phyloP scores from a whole-genome alignment of 1,140 invertebrate genomes.

The Saccostrea echinata region DNA sequence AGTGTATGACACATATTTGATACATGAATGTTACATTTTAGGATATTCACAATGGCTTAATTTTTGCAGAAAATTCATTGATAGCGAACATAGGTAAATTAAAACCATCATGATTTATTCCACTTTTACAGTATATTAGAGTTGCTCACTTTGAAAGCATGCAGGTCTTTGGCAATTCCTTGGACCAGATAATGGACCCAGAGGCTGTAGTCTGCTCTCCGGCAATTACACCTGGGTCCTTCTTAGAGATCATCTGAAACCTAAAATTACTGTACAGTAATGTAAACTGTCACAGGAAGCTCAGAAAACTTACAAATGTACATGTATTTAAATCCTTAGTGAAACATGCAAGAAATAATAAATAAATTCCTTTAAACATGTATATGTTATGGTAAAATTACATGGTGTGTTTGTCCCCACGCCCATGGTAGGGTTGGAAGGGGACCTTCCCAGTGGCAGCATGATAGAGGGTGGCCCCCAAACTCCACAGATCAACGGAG shows the following conservation, averaged over 20 bases:
- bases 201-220: slow-evolving; percentile 93
- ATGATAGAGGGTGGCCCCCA: slow-evolving; percentile 97
- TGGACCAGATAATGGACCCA: slow-evolving; percentile 94
- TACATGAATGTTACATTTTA: no score
- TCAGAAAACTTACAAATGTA: no score
- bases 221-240: slow-evolving; percentile 95
- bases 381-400: slow-evolving; percentile 79
- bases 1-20: no score
- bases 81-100: no score
- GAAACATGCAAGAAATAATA: no score
- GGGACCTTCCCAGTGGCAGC: slow-evolving; percentile 96
- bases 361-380: not conserved
- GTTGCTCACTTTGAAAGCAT: slow-evolving; percentile 87
- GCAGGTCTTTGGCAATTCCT: slow-evolving; percentile 91
- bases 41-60: no score
- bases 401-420: slow-evolving; percentile 97
- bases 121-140: no score
- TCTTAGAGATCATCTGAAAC: slow-evolving; percentile 84
- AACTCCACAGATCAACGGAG: slow-evolving; percentile 96
- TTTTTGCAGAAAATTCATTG: no score
- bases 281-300: not conserved
- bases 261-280: slow-evolving; percentile 60
- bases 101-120: no score
- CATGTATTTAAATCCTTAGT: no score
- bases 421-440: slow-evolving; percentile 93